These are phyloP conservation scores for Synanthedon formicaeformis DNA, from an alignment of 2,888 invertebrate genomes.

Conservation along the genomic window DNA sequence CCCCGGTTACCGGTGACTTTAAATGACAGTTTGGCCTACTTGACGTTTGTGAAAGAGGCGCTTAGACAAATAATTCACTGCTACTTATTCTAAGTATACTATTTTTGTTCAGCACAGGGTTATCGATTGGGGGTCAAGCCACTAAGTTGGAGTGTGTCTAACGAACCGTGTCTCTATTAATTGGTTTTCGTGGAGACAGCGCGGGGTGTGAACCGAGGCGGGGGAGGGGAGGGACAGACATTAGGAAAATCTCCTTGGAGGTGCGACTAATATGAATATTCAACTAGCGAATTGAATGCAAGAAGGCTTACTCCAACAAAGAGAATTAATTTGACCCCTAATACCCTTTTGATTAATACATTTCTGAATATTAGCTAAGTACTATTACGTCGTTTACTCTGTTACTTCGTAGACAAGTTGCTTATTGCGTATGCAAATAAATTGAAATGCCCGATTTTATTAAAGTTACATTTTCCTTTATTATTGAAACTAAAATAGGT, in stretches of 20 bases:
- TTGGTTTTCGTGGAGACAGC: constrained; percentile 33
- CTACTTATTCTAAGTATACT: too few relatives aligned
- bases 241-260: constrained; percentile 18
- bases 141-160: constrained; percentile 30
- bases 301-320: constrained; percentile 21
- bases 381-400: not conserved
- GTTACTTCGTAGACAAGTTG: too few relatives aligned
- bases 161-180: constrained; percentile 52
- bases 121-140: constrained; percentile 32
- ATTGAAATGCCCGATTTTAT: too few relatives aligned
- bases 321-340: constrained; percentile 26
- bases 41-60: too few relatives aligned
- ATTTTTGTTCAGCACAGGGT: too few relatives aligned
- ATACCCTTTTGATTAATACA: constrained; percentile 24
- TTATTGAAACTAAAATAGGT: too few relatives aligned
- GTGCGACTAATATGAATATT: constrained; percentile 42
- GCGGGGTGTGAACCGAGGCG: constrained; percentile 3
- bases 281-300: constrained; percentile 35
- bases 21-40: too few relatives aligned
- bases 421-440: too few relatives aligned
- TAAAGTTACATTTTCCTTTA: too few relatives aligned
- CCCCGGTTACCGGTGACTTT: too few relatives aligned
- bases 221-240: constrained; percentile 14
- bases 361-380: not conserved
- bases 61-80: too few relatives aligned